phyloP scores from a whole-genome alignment of 2,797 vertebrate species.

The Balearica regulorum region DNA sequence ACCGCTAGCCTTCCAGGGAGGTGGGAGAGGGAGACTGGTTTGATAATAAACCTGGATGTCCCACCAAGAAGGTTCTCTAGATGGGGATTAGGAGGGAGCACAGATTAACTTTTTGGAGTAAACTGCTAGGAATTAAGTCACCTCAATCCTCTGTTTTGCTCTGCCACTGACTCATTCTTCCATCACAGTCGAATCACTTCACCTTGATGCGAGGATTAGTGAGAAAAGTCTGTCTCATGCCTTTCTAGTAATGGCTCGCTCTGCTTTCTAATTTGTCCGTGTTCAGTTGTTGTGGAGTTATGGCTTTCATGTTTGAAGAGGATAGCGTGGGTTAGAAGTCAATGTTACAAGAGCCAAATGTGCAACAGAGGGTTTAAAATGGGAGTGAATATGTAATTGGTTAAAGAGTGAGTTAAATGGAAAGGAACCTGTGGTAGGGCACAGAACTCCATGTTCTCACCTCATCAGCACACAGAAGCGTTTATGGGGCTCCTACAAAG shows the following conservation, averaged over 20 bases:
- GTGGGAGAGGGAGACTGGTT: not conserved
- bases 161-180: not conserved
- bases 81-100: not conserved
- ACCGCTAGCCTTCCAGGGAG: not conserved
- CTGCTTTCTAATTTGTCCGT: not conserved
- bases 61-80: not conserved
- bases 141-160: not conserved
- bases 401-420: not conserved
- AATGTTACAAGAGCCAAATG: not conserved
- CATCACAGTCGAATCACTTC: not conserved
- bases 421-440: not conserved
- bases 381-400: not conserved
- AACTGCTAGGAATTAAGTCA: not conserved
- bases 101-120: not conserved
- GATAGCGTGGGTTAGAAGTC: not conserved
- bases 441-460: not conserved
- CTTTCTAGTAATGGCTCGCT: not conserved
- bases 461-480: not conserved
- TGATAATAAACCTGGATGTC: not conserved
- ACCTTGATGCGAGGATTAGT: not conserved
- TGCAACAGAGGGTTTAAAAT: not conserved
- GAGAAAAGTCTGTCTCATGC: not conserved
- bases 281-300: not conserved
- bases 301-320: not conserved
- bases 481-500: not conserved